Percentiles rank a stretch among this genome's conserved stretches.
Evolutionary conservation across 2,113 vertebrate genomes (phyloP).

Genomic region (Oncorhynchus mykiss): DNA sequence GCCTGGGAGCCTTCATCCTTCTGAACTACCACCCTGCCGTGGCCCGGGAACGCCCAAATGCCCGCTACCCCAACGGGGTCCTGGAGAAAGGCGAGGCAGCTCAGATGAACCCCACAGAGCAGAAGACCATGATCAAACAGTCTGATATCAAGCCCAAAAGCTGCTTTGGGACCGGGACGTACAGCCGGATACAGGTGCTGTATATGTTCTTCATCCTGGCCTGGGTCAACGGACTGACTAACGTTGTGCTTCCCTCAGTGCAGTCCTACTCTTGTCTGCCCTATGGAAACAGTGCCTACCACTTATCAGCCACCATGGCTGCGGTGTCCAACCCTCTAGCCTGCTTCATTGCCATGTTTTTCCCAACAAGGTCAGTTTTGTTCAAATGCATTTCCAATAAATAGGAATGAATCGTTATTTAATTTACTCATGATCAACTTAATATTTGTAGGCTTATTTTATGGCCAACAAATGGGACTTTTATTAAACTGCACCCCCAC

Average conservation of each 20-base stretch:
- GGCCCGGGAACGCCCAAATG: conserved; percentile 34
- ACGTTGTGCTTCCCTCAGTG: conserved; percentile 76
- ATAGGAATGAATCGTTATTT: no score
- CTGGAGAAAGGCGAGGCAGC: neutral
- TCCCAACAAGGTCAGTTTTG: conserved; percentile 69
- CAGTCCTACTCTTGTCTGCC: conserved; percentile 84
- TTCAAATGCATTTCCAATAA: neutral
- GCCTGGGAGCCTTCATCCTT: conserved; percentile 72
- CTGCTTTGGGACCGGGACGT: conserved; percentile 52
- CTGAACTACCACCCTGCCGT: conserved; percentile 74
- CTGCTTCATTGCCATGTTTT: conserved; percentile 77
- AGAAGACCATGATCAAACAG: conserved; percentile 60
- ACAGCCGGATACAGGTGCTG: conserved; percentile 63
- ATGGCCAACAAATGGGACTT: no score
- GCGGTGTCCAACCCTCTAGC: conserved; percentile 79
- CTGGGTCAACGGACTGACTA: conserved; percentile 78
- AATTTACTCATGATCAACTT: no score
- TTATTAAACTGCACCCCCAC: no score
- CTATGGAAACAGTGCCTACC: conserved; percentile 76
- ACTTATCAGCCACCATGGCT: conserved; percentile 73
- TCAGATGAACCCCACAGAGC: conserved; percentile 37
- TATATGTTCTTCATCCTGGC: conserved; percentile 75
- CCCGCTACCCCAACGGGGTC: conserved; percentile 28
- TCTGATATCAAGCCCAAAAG: conserved; percentile 31
- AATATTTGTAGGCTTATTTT: no score